Evolutionary conservation across 1,140 invertebrate species (phyloP).

Genomic region (Drosophila ananassae): DNA sequence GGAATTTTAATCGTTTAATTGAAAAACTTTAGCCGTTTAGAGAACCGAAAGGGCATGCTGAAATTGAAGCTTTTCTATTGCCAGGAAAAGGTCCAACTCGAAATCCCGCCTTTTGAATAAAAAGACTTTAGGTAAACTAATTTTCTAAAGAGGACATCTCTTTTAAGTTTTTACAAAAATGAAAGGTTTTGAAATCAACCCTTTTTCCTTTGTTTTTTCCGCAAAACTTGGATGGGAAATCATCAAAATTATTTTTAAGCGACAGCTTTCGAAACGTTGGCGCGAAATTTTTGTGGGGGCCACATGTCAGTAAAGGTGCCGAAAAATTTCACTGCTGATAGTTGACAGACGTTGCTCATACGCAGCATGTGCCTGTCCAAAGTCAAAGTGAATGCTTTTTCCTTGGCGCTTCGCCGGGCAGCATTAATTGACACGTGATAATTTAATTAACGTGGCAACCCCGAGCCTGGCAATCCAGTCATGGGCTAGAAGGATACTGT

Average conservation of each 20-base stretch:
- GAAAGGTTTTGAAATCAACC: too few relatives aligned
- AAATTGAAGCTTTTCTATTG: not conserved
- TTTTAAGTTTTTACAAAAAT: not conserved
- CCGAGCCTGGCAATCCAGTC: slow-evolving; percentile 44
- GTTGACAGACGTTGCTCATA: slow-evolving; percentile 64
- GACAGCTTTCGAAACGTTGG: slow-evolving; percentile 53
- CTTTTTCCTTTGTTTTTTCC: not conserved
- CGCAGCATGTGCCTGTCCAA: slow-evolving; percentile 50
- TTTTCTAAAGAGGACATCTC: too few relatives aligned
- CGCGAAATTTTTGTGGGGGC: slow-evolving; percentile 17
- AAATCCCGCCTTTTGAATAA: not conserved
- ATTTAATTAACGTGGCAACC: slow-evolving; percentile 75
- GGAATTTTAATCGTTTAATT: slow-evolving; percentile 73
- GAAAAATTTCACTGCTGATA: slow-evolving; percentile 40
- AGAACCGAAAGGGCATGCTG: slow-evolving; percentile 25
- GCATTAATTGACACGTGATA: slow-evolving; percentile 81
- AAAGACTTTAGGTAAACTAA: too few relatives aligned
- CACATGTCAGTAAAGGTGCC: slow-evolving; percentile 12
- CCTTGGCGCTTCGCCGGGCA: slow-evolving; percentile 45
- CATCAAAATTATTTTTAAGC: slow-evolving; percentile 67
- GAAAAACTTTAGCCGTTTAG: slow-evolving; percentile 66
- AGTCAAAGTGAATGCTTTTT: slow-evolving; percentile 59
- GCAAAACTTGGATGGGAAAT: slow-evolving; percentile 37
- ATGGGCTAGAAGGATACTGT: slow-evolving; percentile 37
- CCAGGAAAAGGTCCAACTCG: not conserved